Evolutionary conservation across 2,113 vertebrate species (phyloP).

Genomic region (Pangasianodon gigas): DNA sequence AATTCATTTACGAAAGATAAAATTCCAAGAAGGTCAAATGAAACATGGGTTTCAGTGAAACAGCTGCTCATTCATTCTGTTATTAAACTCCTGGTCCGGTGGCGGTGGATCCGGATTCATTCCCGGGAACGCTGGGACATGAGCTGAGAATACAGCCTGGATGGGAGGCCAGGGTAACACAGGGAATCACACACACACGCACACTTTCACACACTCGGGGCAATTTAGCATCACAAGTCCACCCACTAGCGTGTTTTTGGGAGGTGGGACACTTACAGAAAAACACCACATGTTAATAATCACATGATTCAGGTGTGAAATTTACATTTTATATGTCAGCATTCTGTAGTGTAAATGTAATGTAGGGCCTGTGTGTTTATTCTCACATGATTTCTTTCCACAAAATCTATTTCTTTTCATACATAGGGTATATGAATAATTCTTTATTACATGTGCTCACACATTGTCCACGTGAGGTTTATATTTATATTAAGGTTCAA

Average conservation of each 20-base stretch:
- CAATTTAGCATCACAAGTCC: no score
- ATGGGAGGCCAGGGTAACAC: neutral
- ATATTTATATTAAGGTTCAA: neutral
- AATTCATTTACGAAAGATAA: no score
- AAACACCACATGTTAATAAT: neutral
- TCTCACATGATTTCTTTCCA: neutral
- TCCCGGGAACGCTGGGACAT: neutral
- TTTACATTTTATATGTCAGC: no score
- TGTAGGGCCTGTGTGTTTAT: neutral
- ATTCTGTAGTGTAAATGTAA: neutral
- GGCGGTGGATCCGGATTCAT: neutral
- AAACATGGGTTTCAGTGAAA: neutral
- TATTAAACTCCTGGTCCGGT: neutral
- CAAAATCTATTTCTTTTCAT: neutral
- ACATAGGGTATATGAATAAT: neutral
- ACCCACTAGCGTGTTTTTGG: no score
- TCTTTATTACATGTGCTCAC: neutral
- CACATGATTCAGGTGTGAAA: no score
- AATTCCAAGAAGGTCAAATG: no score
- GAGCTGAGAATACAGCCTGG: no score
- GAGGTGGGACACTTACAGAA: neutral
- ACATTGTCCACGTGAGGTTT: neutral
- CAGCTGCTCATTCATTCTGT: neutral
- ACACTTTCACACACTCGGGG: neutral
- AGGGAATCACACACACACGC: neutral